Conservation (phyloP, 2,888 invertebrate genomes). For the Parasteatoda lunata region DNA sequence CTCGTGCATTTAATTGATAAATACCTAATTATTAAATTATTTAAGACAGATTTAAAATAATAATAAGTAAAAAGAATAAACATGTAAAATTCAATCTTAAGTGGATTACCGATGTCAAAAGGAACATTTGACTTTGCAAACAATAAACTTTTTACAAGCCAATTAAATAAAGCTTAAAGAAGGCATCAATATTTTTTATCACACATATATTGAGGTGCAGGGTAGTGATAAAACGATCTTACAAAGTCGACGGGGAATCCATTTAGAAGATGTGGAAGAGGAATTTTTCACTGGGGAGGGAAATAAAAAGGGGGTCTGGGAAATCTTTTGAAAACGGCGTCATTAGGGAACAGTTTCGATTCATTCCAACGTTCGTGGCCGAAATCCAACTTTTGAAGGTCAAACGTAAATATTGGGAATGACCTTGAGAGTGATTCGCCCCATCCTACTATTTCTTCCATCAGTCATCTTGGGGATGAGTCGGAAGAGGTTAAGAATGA, state of each 20-base stretch:
- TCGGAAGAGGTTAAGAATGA: not conserved
- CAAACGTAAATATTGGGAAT: constrained; percentile 45
- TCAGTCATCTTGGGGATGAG: constrained; percentile 10
- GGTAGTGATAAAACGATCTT: not conserved
- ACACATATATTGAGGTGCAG: not conserved
- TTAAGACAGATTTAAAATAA: too few species aligned
- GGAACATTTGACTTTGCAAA: too few species aligned
- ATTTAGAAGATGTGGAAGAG: not conserved
- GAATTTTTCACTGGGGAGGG: not conserved
- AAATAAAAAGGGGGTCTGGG: too few species aligned
- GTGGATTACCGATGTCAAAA: too few species aligned
- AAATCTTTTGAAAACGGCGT: constrained; percentile 17
- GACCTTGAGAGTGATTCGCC: constrained; percentile 33
- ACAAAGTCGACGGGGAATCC: not conserved
- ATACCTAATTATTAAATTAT: too few species aligned
- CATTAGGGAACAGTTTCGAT: constrained; percentile 52
- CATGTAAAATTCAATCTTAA: too few species aligned
- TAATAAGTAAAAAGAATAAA: too few species aligned
- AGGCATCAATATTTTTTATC: too few species aligned
- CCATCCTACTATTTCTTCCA: not conserved
- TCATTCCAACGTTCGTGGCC: constrained; percentile 50
- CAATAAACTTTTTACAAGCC: too few species aligned
- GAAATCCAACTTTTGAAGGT: constrained; percentile 63
- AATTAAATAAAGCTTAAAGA: too few species aligned
- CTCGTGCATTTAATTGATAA: too few species aligned